Evolutionary conservation across 2,888 invertebrate genomes (phyloP), one percentile per base, ranked within the genome.

Genomic region (Ariolimax columbianus): DNA sequence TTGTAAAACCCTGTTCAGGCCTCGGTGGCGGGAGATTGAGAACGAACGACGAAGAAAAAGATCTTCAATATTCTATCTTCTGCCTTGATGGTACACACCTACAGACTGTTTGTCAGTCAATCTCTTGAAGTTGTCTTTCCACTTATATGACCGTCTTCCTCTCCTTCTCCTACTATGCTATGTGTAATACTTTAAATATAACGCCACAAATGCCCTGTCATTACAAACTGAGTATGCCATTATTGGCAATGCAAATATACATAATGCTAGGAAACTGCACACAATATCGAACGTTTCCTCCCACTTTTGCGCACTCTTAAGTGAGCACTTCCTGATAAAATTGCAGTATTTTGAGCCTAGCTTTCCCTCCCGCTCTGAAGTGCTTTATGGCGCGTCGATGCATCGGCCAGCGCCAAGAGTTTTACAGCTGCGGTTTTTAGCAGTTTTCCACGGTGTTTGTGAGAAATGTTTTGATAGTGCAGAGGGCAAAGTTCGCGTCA

Each of bases 311-410:
- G 30, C 17, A 47, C 30, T 33, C 2, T 75, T 47, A 75, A 75
- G 75, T 75, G 75, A 19, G 26, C 75, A 75, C 75, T 75, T 75
- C 75, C 75, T 47, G 75, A 75, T 75, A 75, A 75, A 75, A 75
- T 75, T 75, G 30, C 75, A 30, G 43, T 75, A 75, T 75, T 75
- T 75, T n/a, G 47, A 75, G 75, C 47, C 43, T 33, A 47, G 75
- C 1, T 75, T 70, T n/a, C 19, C 3, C 14, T 47, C 14, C 38
- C 38, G 40, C 72, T 72, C 72, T 7, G 72, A 72, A 72, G 72
- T 43, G 72, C n/a, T 72, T 9, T 30, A 63, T 26, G 40, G 40
- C 17, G 40, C 11, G 40, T 30, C 40, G n/a, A 6, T 23, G 23
- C 17, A 1, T 72, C 40, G 26, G 3, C 26, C 2, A 40, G 68